Conservation (phyloP, 2,888 invertebrate species). For the Drosophila falleni region DNA sequence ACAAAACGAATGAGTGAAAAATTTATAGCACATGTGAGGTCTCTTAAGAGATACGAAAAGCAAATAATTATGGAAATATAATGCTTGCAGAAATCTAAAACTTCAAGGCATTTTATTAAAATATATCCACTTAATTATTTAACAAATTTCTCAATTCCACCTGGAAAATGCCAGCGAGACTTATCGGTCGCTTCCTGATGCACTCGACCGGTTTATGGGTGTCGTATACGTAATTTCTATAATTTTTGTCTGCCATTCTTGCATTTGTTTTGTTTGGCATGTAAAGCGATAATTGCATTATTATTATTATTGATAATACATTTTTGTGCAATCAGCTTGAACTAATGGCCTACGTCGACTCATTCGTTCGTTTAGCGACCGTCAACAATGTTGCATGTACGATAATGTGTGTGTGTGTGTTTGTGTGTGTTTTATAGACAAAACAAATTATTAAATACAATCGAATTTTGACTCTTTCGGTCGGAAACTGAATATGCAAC, state of each 20-base stretch:
- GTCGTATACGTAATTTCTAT: constrained; percentile 45
- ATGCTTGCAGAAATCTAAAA: neutral
- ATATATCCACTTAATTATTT: neutral
- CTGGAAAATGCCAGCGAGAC: constrained; percentile 4
- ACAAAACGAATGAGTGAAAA: constrained; percentile 51
- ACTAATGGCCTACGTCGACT: constrained; percentile 59
- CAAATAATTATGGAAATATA: constrained; percentile 7
- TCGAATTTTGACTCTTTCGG: constrained; percentile 32
- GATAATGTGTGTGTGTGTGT: neutral
- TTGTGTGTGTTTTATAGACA: constrained; percentile 21
- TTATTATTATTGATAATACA: constrained; percentile 49
- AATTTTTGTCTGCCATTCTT: constrained; percentile 42
- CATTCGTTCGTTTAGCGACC: constrained; percentile 58
- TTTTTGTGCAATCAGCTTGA: constrained; percentile 63
- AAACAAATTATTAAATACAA: constrained; percentile 49
- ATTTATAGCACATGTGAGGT: constrained; percentile 47
- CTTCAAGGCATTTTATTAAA: constrained; percentile 7
- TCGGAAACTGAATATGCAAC: constrained; percentile 26
- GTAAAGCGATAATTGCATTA: constrained; percentile 43
- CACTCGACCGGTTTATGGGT: constrained; percentile 22
- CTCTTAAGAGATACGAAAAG: constrained; percentile 15
- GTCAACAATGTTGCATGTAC: constrained; percentile 10
- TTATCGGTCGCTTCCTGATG: constrained; percentile 45
- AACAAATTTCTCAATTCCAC: constrained; percentile 7
- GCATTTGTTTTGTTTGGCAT: constrained; percentile 22